A percentile compares a stretch with the other conserved stretches of the same genome.
Evolutionary conservation across 2,888 invertebrate species (phyloP).

Genomic region (Ochropleura leucogaster): DNA sequence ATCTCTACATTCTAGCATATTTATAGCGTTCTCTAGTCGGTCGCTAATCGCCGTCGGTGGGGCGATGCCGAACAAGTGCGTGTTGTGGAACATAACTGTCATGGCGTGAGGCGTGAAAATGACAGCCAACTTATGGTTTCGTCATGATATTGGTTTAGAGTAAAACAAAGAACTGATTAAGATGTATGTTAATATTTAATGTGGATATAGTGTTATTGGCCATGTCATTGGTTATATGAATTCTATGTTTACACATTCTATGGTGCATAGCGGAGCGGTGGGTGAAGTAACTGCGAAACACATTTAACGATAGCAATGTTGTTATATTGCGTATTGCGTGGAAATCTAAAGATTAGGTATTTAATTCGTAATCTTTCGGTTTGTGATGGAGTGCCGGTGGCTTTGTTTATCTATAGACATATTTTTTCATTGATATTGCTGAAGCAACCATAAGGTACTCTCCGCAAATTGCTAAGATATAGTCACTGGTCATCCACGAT

Average conservation of each 20-base stretch:
- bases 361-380: too few species aligned
- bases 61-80: slow-evolving; percentile 24
- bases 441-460: neutral
- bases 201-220: neutral
- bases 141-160: slow-evolving; percentile 42
- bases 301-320: neutral
- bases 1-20: too few species aligned
- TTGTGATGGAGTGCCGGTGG: too few species aligned
- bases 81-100: slow-evolving; percentile 51
- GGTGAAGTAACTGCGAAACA: neutral
- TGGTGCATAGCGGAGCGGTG: neutral
- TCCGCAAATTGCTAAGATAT: too few species aligned
- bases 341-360: neutral
- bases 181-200: slow-evolving; percentile 31
- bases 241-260: neutral
- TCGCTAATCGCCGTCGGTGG: neutral
- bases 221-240: slow-evolving; percentile 13
- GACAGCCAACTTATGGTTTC: slow-evolving; percentile 12
- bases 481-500: neutral
- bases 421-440: neutral
- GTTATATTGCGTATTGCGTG: neutral
- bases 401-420: neutral
- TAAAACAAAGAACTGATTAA: slow-evolving; percentile 52
- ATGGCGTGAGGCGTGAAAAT: slow-evolving; percentile 50
- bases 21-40: too few species aligned